phyloP scores from a whole-genome alignment of 2,797 vertebrate species.

The Chelmon rostratus region DNA sequence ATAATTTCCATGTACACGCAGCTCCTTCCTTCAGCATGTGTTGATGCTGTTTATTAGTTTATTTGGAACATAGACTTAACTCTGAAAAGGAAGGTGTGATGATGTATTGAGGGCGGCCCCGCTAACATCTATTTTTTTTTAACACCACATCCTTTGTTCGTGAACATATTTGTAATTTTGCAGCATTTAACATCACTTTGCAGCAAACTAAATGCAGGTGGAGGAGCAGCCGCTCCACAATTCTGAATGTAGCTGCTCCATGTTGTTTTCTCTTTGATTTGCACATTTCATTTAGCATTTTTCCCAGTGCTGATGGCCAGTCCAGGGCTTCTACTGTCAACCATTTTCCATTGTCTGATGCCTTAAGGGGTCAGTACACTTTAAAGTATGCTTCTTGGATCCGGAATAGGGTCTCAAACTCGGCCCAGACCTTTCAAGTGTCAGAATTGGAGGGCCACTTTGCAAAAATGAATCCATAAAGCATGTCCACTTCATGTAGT shows the following conservation, averaged over 20 bases:
- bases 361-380: no score
- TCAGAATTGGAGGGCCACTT: no score
- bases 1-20: neutral
- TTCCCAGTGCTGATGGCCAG: neutral
- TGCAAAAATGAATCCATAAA: no score
- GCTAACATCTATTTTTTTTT: neutral
- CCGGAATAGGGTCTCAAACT: no score
- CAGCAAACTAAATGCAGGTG: neutral
- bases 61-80: neutral
- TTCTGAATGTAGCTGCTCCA: no score
- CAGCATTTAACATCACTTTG: neutral
- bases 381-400: no score
- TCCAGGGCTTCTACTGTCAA: no score
- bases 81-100: neutral
- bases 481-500: no score
- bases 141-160: neutral
- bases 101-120: neutral
- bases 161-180: neutral
- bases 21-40: neutral
- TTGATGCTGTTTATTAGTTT: neutral
- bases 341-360: no score
- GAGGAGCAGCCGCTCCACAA: neutral
- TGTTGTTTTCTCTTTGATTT: neutral
- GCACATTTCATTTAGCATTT: neutral
- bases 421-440: no score